phyloP scores from a whole-genome alignment of 1,140 invertebrate species.

The Melipona quadrifasciata region DNA sequence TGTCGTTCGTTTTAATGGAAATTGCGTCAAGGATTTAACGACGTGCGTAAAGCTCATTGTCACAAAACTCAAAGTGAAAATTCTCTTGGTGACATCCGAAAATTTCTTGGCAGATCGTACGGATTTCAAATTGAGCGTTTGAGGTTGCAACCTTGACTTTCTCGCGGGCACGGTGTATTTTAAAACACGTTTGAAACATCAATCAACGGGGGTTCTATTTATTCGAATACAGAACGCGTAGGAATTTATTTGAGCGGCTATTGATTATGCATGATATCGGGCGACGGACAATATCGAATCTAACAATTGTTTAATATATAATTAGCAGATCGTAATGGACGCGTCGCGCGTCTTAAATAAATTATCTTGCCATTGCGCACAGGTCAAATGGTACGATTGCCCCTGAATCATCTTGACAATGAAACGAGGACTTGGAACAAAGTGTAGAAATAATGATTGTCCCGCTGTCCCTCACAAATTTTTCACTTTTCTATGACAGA shows the following conservation, averaged over 20 bases:
- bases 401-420: not conserved
- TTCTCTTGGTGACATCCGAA: too few relatives aligned
- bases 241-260: conserved; percentile 22
- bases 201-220: not conserved
- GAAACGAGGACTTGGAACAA: not conserved
- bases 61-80: not conserved
- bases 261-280: conserved; percentile 9
- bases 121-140: not conserved
- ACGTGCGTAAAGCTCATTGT: not conserved
- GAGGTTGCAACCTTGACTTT: not conserved
- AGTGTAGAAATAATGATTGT: too few relatives aligned
- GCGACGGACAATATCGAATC: not conserved
- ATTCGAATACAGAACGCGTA: not conserved
- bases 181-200: not conserved
- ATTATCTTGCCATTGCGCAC: not conserved
- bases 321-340: not conserved
- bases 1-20: not conserved
- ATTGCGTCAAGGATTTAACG: not conserved
- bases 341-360: not conserved
- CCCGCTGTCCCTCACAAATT: too few relatives aligned
- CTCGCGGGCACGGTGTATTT: too few relatives aligned
- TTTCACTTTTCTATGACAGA: too few relatives aligned
- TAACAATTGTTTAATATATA: conserved; percentile 24
- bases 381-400: not conserved
- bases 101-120: too few relatives aligned